These are phyloP conservation scores for Sander vitreus DNA, from an alignment of 2,113 vertebrate genomes.

Conservation along the genomic window DNA sequence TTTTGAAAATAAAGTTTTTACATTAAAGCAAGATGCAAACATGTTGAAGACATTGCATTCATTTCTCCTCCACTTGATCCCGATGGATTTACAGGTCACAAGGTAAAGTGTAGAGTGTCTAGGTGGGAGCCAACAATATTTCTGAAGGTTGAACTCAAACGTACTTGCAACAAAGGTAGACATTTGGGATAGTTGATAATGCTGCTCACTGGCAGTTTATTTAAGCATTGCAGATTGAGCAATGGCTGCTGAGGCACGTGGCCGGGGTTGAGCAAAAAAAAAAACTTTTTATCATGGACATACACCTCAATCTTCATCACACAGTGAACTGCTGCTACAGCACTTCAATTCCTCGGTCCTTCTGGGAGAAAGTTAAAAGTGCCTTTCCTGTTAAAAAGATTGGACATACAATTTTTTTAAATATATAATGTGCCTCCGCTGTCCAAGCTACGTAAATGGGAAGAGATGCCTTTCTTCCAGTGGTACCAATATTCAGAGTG, in stretches of 20 bases:
- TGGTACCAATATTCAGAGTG: slow-evolving; percentile 32
- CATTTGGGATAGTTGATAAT: slow-evolving; percentile 24
- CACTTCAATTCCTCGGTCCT: slow-evolving; percentile 15
- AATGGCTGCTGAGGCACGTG: slow-evolving; percentile 19
- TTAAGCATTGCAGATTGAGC: slow-evolving; percentile 4
- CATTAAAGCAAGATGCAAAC: slow-evolving; percentile 53
- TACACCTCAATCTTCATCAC: slow-evolving; percentile 40
- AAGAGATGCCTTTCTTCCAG: slow-evolving; percentile 33
- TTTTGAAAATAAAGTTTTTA: slow-evolving; percentile 45
- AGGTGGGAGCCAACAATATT: slow-evolving; percentile 36
- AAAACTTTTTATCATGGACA: slow-evolving; percentile 28
- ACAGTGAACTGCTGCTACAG: slow-evolving; percentile 8
- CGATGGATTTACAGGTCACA: slow-evolving; percentile 55
- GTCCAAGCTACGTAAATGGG: slow-evolving; percentile 18
- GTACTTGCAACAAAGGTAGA: slow-evolving; percentile 25
- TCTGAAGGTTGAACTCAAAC: slow-evolving; percentile 50
- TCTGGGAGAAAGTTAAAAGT: slow-evolving; percentile 5
- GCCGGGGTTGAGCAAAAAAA: slow-evolving; percentile 24
- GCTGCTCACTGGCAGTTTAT: slow-evolving; percentile 24
- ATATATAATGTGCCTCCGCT: background rate
- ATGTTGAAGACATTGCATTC: slow-evolving; percentile 51
- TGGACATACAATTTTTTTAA: slow-evolving; percentile 23
- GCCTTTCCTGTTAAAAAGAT: slow-evolving; percentile 18
- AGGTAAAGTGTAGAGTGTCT: slow-evolving; percentile 37
- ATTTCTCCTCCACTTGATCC: slow-evolving; percentile 51